Base-by-base conservation (phyloP, 2,888 invertebrate genomes). In the Drosophila kanekoi region DNA sequence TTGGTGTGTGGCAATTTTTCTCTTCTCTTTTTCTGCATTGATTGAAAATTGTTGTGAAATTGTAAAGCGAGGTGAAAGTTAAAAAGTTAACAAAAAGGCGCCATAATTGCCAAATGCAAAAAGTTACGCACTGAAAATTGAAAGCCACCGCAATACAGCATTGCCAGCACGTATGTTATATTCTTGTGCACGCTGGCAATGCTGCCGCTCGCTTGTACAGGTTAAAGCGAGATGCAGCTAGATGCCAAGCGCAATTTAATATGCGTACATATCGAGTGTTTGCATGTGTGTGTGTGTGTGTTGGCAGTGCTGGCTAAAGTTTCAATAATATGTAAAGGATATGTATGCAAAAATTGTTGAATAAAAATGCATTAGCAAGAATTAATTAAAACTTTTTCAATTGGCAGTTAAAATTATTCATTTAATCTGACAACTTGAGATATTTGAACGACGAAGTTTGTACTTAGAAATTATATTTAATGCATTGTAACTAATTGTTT, bases 41-140 rank as follows among this genome's bases (percentile, higher is more conserved):
- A 74, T 78, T 74, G 75, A 40, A 69, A 68, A 49, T 68, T 75
- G 59, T 72, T 59, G 43, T 47, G 37, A 41, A 52, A 37, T 56
- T 62, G 33, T 63, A 28, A 28, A 28, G 28, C 28, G 23, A 59
- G 58, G 64, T 77, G 14, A 62, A 60, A 66, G 54, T 61, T 62
- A 5, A 64, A 71, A 76, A 51, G 53, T 45, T 49, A 51, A 48
- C 78, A 40, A 68, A 74, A 75, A 76, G 64, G 64, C 58, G 52
- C 40, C 61, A 64, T 75, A 75, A 76, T 76, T 79, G 63, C 74
- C 53, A 69, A 57, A 58, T 79, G 44, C 53, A 68, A 61, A 68
- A 76, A 72, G 49, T 72, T 76, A 38, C 18, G 14, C 37, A 47
- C 32, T 9, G 4, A 16, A 37, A 59, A 47, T 77, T 51, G 14